phyloP scores from a whole-genome alignment of 2,113 vertebrate species.

The Orientallactaga bullata region DNA sequence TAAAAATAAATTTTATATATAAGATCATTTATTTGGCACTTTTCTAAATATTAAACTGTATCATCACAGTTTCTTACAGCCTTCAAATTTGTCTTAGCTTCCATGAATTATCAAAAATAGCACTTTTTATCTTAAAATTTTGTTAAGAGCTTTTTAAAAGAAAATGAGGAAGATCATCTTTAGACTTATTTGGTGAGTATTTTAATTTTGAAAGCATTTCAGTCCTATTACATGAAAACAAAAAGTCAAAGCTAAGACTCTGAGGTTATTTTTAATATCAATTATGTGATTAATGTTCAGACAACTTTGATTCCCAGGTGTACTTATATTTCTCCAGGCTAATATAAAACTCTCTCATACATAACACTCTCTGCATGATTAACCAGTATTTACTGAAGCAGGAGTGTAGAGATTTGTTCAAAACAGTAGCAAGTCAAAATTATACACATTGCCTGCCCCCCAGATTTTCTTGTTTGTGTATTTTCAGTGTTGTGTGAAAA shows the following conservation, averaged over 20 bases:
- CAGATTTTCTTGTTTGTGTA: neutral
- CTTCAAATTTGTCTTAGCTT: conserved; percentile 44
- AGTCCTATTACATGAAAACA: neutral
- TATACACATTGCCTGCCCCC: neutral
- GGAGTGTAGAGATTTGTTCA: conserved; percentile 9
- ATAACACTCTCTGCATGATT: neutral
- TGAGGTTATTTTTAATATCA: neutral
- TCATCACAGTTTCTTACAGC: neutral
- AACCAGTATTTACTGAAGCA: conserved; percentile 10
- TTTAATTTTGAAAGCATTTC: conserved; percentile 43
- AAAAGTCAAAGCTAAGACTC: conserved; percentile 57
- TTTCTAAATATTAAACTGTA: conserved; percentile 33
- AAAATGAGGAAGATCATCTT: conserved; percentile 31
- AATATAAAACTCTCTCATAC: neutral
- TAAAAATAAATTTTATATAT: conserved; percentile 43
- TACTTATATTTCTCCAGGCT: conserved; percentile 28
- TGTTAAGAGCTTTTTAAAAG: conserved; percentile 43
- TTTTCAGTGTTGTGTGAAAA: conserved; percentile 56
- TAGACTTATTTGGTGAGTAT: conserved; percentile 46
- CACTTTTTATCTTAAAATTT: conserved; percentile 54
- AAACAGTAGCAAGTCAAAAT: neutral
- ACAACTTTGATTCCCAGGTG: neutral
- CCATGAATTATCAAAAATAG: conserved; percentile 40
- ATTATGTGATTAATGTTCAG: neutral
- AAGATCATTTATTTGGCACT: conserved; percentile 18